Base-by-base conservation (phyloP, 2,797 vertebrate genomes). In the Mionectes olivaceus region DNA sequence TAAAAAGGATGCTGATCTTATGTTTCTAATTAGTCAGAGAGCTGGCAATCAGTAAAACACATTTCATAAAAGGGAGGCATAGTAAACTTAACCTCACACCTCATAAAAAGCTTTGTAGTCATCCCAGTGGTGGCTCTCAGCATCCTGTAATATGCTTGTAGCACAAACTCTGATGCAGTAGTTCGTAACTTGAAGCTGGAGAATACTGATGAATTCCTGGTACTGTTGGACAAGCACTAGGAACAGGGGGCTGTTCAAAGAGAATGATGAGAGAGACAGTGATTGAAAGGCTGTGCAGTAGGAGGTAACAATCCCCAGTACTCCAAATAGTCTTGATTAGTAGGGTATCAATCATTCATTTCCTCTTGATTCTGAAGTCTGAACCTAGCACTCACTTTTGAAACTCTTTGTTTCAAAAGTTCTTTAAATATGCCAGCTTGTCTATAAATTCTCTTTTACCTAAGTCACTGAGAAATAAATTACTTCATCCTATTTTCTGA, bases 71-170 rank as follows among this genome's bases (percentile, higher is more conserved):
- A 97, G 83, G 53, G 50, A 96, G 64, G 60, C 78, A 95, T 75
- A 97, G 81, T 96, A 97, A 98, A 97, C 81, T 97, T 96, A 98
- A 96, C 94, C 88, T 95, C 97, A 94, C 97, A 99, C 99, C 99
- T 99, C 99, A 56, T 99, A 99, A 98, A 99, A 99, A 75, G 99
- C 98, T 97, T 99, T 99, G 96, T 93, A 98, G 97, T 99, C 99
- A 75, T 98, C 98, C 99, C 99, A 99, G 97, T 98, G 97, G 97
- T 99, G 99, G 97, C 99, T 99, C 96, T 99, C 99, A 32, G 98
- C 98, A 60, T 99, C 99, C 92, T 99, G 99, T 83, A 99, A 98
- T 98, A 99, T 98, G 96, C 98, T 99, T 94, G 98, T 98, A 95
- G 98, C 97, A 97, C 99, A 99, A 95, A 99, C 97, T 95, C 98